phyloP scores from a whole-genome alignment of 2,888 invertebrate species.

The Lumbricus terrestris region DNA sequence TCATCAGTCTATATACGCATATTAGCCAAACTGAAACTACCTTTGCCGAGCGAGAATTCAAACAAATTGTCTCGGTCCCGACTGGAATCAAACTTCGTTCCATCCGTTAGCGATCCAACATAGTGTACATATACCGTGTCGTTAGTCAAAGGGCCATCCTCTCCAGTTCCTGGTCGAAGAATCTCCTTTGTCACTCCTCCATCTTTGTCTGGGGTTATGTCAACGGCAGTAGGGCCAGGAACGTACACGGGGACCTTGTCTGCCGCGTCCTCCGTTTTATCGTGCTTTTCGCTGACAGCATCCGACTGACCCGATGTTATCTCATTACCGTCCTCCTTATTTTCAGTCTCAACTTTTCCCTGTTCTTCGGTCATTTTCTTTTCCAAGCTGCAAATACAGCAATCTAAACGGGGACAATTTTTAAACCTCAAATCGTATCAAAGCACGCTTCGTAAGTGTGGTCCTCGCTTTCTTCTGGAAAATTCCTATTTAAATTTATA shows the following conservation, averaged over 20 bases:
- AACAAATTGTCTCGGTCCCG: slow-evolving; percentile 79
- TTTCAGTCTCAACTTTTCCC: not conserved
- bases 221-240: slow-evolving; percentile 64
- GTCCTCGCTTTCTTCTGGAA: slow-evolving; percentile 3
- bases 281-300: not conserved
- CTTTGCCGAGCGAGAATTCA: slow-evolving; percentile 81
- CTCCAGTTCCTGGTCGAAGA: slow-evolving; percentile 71
- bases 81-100: slow-evolving; percentile 89
- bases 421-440: not conserved
- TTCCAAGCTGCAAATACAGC: not conserved
- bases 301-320: not conserved
- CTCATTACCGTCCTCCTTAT: not conserved
- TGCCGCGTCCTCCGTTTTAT: not conserved
- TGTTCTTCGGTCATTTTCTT: not conserved
- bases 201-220: slow-evolving; percentile 70
- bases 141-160: slow-evolving; percentile 70
- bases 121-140: slow-evolving; percentile 80
- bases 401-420: not conserved
- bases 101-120: slow-evolving; percentile 80
- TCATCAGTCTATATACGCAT: too few relatives aligned
- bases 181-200: slow-evolving; percentile 76
- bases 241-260: slow-evolving; percentile 8
- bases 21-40: slow-evolving; percentile 61
- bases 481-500: not conserved
- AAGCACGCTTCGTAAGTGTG: not conserved